Base-by-base conservation (phyloP, 2,888 invertebrate species). In the Isotomurus palustris region DNA sequence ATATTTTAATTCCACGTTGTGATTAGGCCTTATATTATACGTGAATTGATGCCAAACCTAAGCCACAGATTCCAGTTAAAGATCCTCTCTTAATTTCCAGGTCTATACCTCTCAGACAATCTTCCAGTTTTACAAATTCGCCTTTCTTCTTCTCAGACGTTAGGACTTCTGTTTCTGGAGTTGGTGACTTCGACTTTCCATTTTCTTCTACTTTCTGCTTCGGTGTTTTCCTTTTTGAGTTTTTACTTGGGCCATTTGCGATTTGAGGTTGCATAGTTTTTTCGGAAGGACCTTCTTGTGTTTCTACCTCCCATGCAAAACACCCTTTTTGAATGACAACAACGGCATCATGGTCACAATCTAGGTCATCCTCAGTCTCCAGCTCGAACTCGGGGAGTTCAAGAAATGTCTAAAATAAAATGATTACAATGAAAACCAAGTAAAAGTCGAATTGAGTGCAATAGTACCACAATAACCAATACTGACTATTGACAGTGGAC, bases 271-370 rank as follows among this genome's bases (percentile, higher is more conserved):
- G 60, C 27, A 12, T 29, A n/a, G 14, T 36, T 4, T 53, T 17
- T 35, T 36, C 36, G 41, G 2, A 5, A 22, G 48, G 3, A 14
- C 45, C 22, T 10, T 55, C 28, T 5, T 52, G 43, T 28, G 47
- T 44, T 41, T 58, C 53, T 56, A 64, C 66, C 38, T 76, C 75
- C 78, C 79, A 79, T 2, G 74, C 72, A 67, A 79, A 76, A 0
- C 74, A 73, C 10, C 75, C 78, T 53, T 76, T 73, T 51, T 75
- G 73, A 32, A 79, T 71, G 38, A 74, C 74, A 22, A 79, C 65
- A 2, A 75, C 74, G 38, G 74, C 71, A 22, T 74, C 72, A 27
- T 68, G 66, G 27, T 59, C 63, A 40, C 66, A 66, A 10, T 54
- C 50, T n/a, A 68, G 12, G 17, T 38, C 53, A 17, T 66, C 62